Conservation (phyloP, 2,797 vertebrate genomes). For the Heteromormyrus szaboi region DNA sequence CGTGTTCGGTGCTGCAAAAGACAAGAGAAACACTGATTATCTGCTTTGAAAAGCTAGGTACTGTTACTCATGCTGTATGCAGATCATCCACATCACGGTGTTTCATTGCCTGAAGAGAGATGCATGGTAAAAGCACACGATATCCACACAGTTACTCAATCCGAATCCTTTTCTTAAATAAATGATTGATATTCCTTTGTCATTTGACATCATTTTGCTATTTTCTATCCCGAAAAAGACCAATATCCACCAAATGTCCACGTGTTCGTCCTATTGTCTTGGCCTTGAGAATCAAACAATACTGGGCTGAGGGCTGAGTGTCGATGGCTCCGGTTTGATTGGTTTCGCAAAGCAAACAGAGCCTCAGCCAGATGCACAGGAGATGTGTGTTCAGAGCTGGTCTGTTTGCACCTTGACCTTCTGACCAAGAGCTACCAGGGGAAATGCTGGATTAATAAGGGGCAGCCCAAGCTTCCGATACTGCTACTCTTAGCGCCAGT, state of each 20-base stretch:
- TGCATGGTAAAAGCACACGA: neutral
- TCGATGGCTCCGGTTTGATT: neutral
- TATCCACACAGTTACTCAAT: neutral
- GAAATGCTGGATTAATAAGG: slow-evolving; percentile 54
- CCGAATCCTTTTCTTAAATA: neutral
- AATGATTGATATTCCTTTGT: neutral
- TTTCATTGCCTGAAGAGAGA: neutral
- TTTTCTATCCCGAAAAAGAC: neutral
- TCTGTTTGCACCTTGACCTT: slow-evolving; percentile 34
- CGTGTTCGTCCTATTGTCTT: neutral
- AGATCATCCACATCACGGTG: neutral
- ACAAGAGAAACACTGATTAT: slow-evolving; percentile 61
- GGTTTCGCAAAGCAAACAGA: slow-evolving; percentile 33
- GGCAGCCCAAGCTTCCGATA: neutral
- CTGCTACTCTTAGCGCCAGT: neutral
- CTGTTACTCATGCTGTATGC: neutral
- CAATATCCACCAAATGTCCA: neutral
- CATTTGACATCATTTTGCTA: neutral
- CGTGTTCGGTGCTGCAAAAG: slow-evolving; percentile 88
- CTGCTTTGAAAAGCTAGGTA: neutral
- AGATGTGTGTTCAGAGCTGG: slow-evolving; percentile 34
- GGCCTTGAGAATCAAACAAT: neutral
- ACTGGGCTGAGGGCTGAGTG: neutral
- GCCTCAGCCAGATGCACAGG: slow-evolving; percentile 24
- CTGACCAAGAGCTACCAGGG: slow-evolving; percentile 51